phyloP scores from a whole-genome alignment of 2,888 invertebrate genomes.

The Rugalucina vietnamica region DNA sequence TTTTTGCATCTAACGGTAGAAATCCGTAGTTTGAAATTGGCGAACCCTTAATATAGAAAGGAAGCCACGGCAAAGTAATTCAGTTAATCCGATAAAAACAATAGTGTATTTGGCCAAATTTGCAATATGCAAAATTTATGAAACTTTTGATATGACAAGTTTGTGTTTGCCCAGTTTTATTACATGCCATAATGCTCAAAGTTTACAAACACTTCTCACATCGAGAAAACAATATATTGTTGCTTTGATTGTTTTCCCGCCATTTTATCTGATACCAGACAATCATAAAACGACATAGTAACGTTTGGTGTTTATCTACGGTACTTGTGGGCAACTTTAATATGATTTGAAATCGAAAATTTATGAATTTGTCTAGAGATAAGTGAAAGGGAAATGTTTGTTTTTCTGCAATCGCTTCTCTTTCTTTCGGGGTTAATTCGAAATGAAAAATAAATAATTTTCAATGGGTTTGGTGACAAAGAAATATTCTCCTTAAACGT shows the following conservation, averaged over 20 bases:
- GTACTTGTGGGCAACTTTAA: conserved; percentile 58
- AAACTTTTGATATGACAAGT: conserved; percentile 51
- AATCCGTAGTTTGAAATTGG: too few species aligned
- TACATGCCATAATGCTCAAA: conserved; percentile 34
- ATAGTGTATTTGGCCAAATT: too few species aligned
- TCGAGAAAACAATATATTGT: conserved; percentile 51
- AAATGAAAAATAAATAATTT: conserved; percentile 5
- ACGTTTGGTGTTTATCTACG: conserved; percentile 52
- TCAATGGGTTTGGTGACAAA: neutral
- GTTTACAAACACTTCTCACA: conserved; percentile 59
- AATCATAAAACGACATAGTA: conserved; percentile 42
- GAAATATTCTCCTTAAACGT: neutral
- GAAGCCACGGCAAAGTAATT: too few species aligned
- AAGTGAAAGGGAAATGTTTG: conserved; percentile 64
- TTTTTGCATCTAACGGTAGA: too few species aligned
- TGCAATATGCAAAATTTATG: conserved; percentile 60
- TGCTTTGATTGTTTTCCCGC: conserved; percentile 50
- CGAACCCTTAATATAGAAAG: too few species aligned
- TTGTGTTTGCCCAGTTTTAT: conserved; percentile 48
- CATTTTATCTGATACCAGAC: conserved; percentile 50
- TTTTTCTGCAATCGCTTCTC: conserved; percentile 17
- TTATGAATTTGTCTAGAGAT: conserved; percentile 67
- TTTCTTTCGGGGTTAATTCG: neutral
- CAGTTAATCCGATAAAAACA: too few species aligned
- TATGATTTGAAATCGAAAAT: conserved; percentile 65